Percentiles rank a stretch among this genome's conserved stretches.
These are phyloP conservation scores for Myopa testacea DNA, from an alignment of 2,888 invertebrate species.

Conservation along the genomic window DNA sequence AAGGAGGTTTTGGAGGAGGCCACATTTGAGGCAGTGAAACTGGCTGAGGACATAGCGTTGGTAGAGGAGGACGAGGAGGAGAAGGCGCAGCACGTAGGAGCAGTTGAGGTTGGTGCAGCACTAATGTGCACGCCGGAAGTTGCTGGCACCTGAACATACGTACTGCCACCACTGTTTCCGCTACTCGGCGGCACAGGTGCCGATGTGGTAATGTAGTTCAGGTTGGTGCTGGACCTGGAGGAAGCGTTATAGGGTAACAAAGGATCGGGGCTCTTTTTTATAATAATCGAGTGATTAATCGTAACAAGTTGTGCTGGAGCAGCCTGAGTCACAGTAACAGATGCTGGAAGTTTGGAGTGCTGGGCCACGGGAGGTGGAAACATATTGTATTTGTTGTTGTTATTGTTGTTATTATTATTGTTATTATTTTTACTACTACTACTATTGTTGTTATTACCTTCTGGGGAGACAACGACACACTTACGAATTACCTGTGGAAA, in stretches of 20 bases:
- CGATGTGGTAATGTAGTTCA: conserved; percentile 32
- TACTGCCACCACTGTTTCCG: conserved; percentile 15
- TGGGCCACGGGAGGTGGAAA: conserved; percentile 39
- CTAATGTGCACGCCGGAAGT: conserved; percentile 41
- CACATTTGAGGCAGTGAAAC: conserved; percentile 19
- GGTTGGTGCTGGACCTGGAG: conserved; percentile 33
- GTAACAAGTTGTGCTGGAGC: conserved; percentile 60
- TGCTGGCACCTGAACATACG: conserved; percentile 46
- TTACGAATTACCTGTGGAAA: conserved; percentile 67
- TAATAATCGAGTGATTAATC: conserved; percentile 67
- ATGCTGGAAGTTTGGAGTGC: conserved; percentile 34
- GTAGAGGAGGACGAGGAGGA: conserved; percentile 32
- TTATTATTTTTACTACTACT: conserved; percentile 45
- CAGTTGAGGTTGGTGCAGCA: conserved; percentile 34
- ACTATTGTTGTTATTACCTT: conserved; percentile 42
- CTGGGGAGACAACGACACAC: conserved; percentile 55
- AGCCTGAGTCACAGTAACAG: conserved; percentile 14
- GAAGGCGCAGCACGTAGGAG: conserved; percentile 26
- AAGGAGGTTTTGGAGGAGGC: conserved; percentile 25
- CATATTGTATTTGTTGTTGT: conserved; percentile 41
- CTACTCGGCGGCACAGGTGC: neutral
- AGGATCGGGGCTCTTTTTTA: conserved; percentile 66
- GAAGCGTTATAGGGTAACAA: conserved; percentile 30
- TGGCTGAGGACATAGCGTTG: conserved; percentile 4
- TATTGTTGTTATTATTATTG: conserved; percentile 49